phyloP scores from a whole-genome alignment of 2,888 invertebrate species.

The Neuroscelio doddi region DNA sequence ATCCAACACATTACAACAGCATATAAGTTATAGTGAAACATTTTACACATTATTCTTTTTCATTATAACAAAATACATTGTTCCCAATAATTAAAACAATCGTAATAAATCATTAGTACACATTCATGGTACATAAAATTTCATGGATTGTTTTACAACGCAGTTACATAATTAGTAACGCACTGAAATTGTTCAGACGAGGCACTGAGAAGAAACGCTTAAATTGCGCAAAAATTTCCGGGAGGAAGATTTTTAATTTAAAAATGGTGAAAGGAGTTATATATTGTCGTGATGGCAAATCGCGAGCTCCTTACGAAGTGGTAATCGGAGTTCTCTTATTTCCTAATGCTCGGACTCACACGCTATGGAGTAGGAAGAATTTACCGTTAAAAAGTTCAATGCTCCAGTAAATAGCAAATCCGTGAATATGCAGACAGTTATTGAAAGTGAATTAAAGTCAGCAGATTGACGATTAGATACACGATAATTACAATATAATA shows the following conservation, averaged over 20 bases:
- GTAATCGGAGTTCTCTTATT: conserved; percentile 20
- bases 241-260: conserved; percentile 21
- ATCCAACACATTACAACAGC: background rate
- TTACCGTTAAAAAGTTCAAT: conserved; percentile 47
- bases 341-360: conserved; percentile 22
- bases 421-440: conserved; percentile 15
- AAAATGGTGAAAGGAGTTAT: conserved; percentile 31
- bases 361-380: conserved; percentile 17
- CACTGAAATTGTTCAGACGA: background rate
- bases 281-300: conserved; percentile 9
- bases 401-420: conserved; percentile 28
- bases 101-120: background rate
- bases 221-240: conserved; percentile 3
- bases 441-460: conserved; percentile 37
- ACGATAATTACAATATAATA: conserved; percentile 13
- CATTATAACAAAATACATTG: too few relatives aligned
- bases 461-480: conserved; percentile 22
- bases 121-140: conserved; percentile 1
- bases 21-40: too few relatives aligned
- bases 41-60: too few relatives aligned
- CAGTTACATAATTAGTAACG: conserved; percentile 3
- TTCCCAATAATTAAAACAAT: background rate
- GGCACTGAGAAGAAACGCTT: background rate
- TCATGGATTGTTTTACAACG: conserved; percentile 1
- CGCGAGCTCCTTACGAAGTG: conserved; percentile 5